A percentile compares a stretch with the other conserved stretches of the same genome.
Conservation (phyloP, 1,140 invertebrate species). For the Ericerus pela region DNA sequence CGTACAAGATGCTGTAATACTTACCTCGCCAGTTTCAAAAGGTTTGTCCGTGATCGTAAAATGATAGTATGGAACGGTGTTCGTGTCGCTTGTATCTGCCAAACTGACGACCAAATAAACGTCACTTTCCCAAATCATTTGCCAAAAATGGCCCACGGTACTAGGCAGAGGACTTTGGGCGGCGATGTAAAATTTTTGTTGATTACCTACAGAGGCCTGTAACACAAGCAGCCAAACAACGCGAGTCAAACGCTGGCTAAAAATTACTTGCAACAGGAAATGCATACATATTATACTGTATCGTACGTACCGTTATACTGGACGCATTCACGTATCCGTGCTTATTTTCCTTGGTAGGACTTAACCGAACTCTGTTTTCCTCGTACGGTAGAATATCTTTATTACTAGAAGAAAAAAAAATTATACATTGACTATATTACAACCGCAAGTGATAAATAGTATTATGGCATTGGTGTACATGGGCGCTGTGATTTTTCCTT, state of each 20-base stretch:
- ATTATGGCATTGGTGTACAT: too few species aligned
- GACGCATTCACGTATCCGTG: conserved; percentile 82
- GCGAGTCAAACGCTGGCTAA: neutral
- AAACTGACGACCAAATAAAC: conserved; percentile 53
- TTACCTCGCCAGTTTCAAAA: conserved; percentile 39
- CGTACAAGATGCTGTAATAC: neutral
- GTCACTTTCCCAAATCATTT: conserved; percentile 73
- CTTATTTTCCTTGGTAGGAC: conserved; percentile 59
- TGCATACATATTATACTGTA: neutral
- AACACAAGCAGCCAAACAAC: conserved; percentile 15
- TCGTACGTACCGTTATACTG: conserved; percentile 58
- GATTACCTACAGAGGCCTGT: conserved; percentile 53
- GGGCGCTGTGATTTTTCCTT: too few species aligned
- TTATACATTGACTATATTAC: neutral
- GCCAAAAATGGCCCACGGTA: conserved; percentile 59
- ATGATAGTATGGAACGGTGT: conserved; percentile 34
- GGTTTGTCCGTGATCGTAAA: conserved; percentile 38
- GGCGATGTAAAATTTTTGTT: conserved; percentile 68
- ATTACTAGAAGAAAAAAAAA: conserved; percentile 35
- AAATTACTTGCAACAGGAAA: neutral
- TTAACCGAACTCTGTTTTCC: conserved; percentile 63
- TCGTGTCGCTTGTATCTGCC: conserved; percentile 30
- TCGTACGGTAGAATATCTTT: conserved; percentile 74
- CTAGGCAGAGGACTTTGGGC: conserved; percentile 53
- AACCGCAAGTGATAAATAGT: too few species aligned